Conservation (phyloP, 1,140 invertebrate species). For the Zaprionus inermis region DNA sequence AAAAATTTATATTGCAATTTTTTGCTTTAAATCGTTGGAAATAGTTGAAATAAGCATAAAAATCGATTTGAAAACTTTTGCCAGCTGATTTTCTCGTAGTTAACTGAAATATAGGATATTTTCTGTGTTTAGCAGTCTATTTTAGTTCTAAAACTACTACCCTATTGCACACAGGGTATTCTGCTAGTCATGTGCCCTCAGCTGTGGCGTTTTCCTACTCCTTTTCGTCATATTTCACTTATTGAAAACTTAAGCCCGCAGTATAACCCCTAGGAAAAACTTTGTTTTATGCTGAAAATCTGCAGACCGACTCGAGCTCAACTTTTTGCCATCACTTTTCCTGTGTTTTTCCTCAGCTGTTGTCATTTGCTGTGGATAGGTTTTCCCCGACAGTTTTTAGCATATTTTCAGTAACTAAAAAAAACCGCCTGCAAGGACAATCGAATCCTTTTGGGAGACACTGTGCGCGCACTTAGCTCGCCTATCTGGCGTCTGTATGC, state of each 20-base stretch:
- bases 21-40: no score
- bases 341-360: not conserved
- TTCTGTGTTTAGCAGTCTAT: no score
- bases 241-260: not conserved
- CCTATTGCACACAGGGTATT: not conserved
- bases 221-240: not conserved
- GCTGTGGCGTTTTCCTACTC: not conserved
- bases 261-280: not conserved
- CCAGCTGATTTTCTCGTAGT: no score
- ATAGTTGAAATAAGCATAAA: no score
- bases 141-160: no score
- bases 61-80: no score
- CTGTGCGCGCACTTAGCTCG: not conserved
- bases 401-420: not conserved
- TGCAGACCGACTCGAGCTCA: not conserved
- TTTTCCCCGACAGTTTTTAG: not conserved
- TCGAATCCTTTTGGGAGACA: not conserved
- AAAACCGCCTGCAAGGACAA: conserved; percentile 3
- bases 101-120: no score
- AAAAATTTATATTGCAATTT: no score
- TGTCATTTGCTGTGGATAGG: not conserved
- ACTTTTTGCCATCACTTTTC: not conserved
- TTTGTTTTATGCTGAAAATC: conserved; percentile 2
- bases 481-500: not conserved
- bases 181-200: not conserved